These are phyloP conservation scores for Catocala fraxini DNA, from an alignment of 2,888 invertebrate species.

Conservation along the genomic window DNA sequence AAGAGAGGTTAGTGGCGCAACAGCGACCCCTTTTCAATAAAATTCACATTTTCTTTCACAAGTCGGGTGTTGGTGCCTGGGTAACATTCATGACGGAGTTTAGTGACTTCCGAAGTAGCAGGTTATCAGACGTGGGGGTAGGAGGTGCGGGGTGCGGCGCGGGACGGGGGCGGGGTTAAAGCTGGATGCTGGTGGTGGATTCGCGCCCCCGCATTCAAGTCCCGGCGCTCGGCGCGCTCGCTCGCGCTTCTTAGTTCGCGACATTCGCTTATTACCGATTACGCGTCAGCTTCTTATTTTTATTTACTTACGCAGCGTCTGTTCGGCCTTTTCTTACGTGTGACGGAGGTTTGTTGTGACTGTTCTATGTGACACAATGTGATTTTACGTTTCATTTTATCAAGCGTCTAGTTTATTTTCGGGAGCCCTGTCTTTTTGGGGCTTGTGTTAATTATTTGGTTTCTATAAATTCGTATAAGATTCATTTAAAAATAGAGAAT, in stretches of 20 bases:
- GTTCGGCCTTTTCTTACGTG: slow-evolving; percentile 57
- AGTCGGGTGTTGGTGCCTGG: slow-evolving; percentile 75
- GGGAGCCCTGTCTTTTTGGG: background rate
- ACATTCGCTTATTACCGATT: slow-evolving; percentile 61
- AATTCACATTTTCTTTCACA: slow-evolving; percentile 83
- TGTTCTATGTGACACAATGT: slow-evolving; percentile 73
- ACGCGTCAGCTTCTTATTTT: slow-evolving; percentile 70
- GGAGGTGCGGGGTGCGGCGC: slow-evolving; percentile 55
- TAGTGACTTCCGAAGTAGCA: slow-evolving; percentile 87
- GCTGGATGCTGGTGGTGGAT: slow-evolving; percentile 77
- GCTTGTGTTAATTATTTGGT: background rate
- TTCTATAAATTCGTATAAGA: slow-evolving; percentile 1
- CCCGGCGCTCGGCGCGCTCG: slow-evolving; percentile 73
- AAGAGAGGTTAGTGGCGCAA: slow-evolving; percentile 68
- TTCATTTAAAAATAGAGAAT: too few relatives aligned
- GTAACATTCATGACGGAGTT: slow-evolving; percentile 84
- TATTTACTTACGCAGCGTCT: slow-evolving; percentile 60
- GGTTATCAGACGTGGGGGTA: slow-evolving; percentile 80
- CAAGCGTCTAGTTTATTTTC: slow-evolving; percentile 28
- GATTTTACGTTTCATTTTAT: slow-evolving; percentile 70
- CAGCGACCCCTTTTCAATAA: slow-evolving; percentile 81
- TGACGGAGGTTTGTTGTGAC: slow-evolving; percentile 79
- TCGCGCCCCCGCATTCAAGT: slow-evolving; percentile 81
- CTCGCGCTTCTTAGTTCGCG: slow-evolving; percentile 63
- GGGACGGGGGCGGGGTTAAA: slow-evolving; percentile 63